phyloP scores from a whole-genome alignment of 2,888 invertebrate species.

The Fissipunctia ypsillon region DNA sequence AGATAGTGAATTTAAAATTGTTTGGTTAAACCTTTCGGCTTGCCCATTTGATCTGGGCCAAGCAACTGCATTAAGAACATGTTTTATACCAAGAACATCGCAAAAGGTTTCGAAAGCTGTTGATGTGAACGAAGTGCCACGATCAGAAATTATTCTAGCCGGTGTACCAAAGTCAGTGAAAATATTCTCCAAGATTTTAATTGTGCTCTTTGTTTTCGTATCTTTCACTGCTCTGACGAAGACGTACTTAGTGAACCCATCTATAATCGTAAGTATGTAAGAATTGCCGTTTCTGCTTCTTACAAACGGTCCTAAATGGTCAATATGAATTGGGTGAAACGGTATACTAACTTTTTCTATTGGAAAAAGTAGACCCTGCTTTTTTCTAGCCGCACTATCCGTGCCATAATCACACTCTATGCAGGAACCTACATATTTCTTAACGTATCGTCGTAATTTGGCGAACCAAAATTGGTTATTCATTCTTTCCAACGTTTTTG shows the following conservation, averaged over 20 bases:
- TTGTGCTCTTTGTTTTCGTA: background rate
- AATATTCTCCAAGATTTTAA: slow-evolving; percentile 6
- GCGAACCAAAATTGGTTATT: slow-evolving; percentile 4
- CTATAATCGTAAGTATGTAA: slow-evolving; percentile 3
- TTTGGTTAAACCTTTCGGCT: slow-evolving; percentile 31
- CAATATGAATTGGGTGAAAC: slow-evolving; percentile 3
- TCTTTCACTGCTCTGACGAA: background rate
- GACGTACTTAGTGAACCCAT: slow-evolving; percentile 2
- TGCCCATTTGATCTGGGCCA: slow-evolving; percentile 27
- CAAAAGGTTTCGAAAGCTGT: no score
- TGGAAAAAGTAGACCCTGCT: slow-evolving; percentile 3
- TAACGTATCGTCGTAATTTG: slow-evolving; percentile 2
- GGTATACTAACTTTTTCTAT: slow-evolving; percentile 5
- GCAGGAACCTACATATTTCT: slow-evolving; percentile 2
- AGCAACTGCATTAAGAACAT: slow-evolving; percentile 21
- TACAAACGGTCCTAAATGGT: slow-evolving; percentile 2
- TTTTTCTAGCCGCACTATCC: background rate
- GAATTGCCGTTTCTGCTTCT: slow-evolving; percentile 10
- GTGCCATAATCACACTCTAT: background rate
- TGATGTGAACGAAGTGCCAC: no score
- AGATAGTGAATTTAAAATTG: slow-evolving; percentile 9
- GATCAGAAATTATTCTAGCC: slow-evolving; percentile 6
- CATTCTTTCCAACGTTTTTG: slow-evolving; percentile 2
- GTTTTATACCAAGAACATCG: slow-evolving; percentile 9
- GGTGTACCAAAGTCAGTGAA: slow-evolving; percentile 4